These are phyloP conservation scores for Dynastes grantii DNA, from an alignment of 2,888 invertebrate species.

Conservation along the genomic window DNA sequence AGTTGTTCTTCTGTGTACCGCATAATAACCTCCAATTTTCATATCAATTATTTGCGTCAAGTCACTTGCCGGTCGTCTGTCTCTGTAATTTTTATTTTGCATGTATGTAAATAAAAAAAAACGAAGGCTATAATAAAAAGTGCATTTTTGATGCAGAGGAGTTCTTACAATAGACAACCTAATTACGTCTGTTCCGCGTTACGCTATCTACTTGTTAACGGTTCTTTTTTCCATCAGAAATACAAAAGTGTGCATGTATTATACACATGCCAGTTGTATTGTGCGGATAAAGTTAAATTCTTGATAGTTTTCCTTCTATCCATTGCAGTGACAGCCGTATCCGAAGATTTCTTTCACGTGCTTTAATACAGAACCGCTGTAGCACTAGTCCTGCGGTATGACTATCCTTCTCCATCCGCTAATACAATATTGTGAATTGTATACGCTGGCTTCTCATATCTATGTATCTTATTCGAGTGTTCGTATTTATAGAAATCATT, in stretches of 20 bases:
- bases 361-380: constrained; percentile 11
- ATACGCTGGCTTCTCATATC: not conserved
- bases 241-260: constrained; percentile 1
- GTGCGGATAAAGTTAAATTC: constrained; percentile 32
- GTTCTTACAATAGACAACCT: constrained; percentile 35
- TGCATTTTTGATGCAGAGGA: constrained; percentile 33
- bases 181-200: constrained; percentile 38
- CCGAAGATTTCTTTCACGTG: constrained; percentile 9
- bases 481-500: constrained; percentile 11
- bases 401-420: constrained; percentile 17
- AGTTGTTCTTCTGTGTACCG: constrained; percentile 17
- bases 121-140: constrained; percentile 2
- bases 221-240: constrained; percentile 13
- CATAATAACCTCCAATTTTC: constrained; percentile 36
- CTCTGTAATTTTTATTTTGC: constrained; percentile 36
- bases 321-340: constrained; percentile 26
- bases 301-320: constrained; percentile 24
- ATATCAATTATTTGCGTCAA: constrained; percentile 30
- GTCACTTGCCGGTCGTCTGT: constrained; percentile 2
- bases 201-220: constrained; percentile 26
- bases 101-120: constrained; percentile 12
- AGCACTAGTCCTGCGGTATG: not conserved
- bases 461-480: constrained; percentile 15
- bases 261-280: constrained; percentile 4
- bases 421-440: constrained; percentile 9